Evolutionary conservation across 2,797 vertebrate genomes (phyloP).

Genomic region (Enteromius radiatus): DNA sequence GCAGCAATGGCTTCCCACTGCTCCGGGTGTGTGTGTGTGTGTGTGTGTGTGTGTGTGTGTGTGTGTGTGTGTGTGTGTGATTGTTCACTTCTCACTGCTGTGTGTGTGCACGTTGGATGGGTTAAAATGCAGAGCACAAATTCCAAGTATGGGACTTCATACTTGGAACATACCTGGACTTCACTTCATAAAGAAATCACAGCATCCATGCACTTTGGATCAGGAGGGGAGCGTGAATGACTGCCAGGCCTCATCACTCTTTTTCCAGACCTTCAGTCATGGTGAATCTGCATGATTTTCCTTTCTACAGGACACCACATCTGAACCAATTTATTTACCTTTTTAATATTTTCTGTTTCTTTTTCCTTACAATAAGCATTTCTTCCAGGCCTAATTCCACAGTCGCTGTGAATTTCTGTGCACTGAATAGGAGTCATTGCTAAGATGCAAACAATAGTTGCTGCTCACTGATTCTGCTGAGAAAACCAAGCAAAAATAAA

Average conservation of each 20-base stretch:
- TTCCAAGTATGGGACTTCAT: too few species aligned
- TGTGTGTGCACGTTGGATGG: too few species aligned
- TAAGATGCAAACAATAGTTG: background rate
- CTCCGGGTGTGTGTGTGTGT: too few species aligned
- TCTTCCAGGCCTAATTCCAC: background rate
- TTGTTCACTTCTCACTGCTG: too few species aligned
- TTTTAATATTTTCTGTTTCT: background rate
- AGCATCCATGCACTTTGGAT: background rate
- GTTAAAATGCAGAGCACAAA: too few species aligned
- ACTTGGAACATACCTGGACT: too few species aligned
- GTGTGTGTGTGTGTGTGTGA: too few species aligned
- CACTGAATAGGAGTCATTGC: background rate
- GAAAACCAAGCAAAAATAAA: background rate
- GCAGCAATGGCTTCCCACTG: too few species aligned
- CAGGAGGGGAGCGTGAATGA: background rate
- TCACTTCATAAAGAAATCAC: background rate
- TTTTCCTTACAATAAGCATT: background rate
- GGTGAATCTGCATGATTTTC: background rate
- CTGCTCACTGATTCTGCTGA: background rate
- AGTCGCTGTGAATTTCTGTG: background rate
- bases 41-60: too few species aligned
- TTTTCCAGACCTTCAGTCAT: background rate
- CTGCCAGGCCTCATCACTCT: background rate
- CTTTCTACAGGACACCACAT: background rate
- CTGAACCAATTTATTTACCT: background rate